Base-by-base conservation (phyloP, 1,140 invertebrate genomes). In the Pemphigus obesinymphae region DNA sequence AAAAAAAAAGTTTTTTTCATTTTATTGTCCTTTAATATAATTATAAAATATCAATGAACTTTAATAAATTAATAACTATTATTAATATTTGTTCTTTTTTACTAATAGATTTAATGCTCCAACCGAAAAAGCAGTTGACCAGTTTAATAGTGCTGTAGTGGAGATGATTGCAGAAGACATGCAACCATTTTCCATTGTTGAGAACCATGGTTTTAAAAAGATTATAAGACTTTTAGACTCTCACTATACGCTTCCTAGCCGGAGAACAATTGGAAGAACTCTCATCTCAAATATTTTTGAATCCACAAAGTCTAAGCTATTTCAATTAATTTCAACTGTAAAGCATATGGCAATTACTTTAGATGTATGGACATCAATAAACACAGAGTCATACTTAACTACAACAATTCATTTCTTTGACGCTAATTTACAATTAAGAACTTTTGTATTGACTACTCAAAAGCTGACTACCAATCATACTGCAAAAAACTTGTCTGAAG, bases 101-200 rank as follows among this genome's bases (percentile, higher is more conserved):
- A 26, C 15, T 26, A 55, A 55, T 55, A 26, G n/a, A 11, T 55
- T 23, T 55, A 23, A 26, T 26, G 53, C 23, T 11, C n/a, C 20
- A 11, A 26, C 53, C 0, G 53, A 55, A 23, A 26, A 23, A 26
- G 23, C 7, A 0, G 23, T 55, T 26, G 53, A 55, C 10, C n/a
- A 26, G 23, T 55, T 55, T 23, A 55, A 55, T 26, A 26, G n/a
- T 6, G n/a, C 6, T 55, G 7, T 55, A 34, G 17, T 66, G 15
- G 61, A 66, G 37, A 66, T 66, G 61, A 66, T 73, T 73, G 70
- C 26, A n/a, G 45, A 73, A 73, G 70, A 48, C 29, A 45, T 45
- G 40, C 70, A 48, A n/a, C 70, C 70, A 26, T 73, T 43, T n/a
- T 26, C n/a, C 13, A 31, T 73, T 13, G 70, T 73, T n/a, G 45